Evolutionary conservation across 2,797 vertebrate species (phyloP).

Genomic region (Notolepis coatsorum): DNA sequence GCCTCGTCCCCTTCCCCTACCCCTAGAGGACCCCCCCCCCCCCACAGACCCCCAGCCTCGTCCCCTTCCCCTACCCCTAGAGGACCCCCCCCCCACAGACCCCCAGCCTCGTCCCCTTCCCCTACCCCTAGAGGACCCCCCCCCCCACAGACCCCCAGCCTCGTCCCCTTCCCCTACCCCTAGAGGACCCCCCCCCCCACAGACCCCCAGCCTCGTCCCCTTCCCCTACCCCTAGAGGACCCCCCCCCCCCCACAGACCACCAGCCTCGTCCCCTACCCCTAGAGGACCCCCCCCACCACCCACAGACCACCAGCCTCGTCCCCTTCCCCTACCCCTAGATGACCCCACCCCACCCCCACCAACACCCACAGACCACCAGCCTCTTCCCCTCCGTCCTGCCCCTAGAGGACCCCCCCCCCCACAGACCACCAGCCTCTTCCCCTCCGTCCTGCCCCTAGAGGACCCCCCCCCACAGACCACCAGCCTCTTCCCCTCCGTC

Average conservation of each 20-base stretch:
- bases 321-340: too few species aligned
- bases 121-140: too few species aligned
- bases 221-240: too few species aligned
- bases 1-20: too few species aligned
- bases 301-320: neutral
- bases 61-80: conserved; percentile 91
- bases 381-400: conserved; percentile 93
- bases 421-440: neutral
- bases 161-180: conserved; percentile 92
- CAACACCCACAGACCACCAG: conserved; percentile 96
- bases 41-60: conserved; percentile 93
- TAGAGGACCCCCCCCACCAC: conserved; percentile 66
- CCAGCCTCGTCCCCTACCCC: conserved; percentile 96
- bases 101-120: neutral
- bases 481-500: conserved; percentile 95
- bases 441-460: too few species aligned
- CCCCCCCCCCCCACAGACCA: conserved; percentile 79
- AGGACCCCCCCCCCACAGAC: neutral
- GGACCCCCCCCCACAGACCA: conserved; percentile 79
- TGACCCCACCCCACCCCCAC: conserved; percentile 95
- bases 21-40: neutral
- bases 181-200: conserved; percentile 66
- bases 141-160: conserved; percentile 90
- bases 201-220: neutral
- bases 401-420: conserved; percentile 75